A percentile compares a stretch with the other conserved stretches of the same genome.
Evolutionary conservation across 2,888 invertebrate genomes (phyloP).

Genomic region (Trissoscelio sp.): DNA sequence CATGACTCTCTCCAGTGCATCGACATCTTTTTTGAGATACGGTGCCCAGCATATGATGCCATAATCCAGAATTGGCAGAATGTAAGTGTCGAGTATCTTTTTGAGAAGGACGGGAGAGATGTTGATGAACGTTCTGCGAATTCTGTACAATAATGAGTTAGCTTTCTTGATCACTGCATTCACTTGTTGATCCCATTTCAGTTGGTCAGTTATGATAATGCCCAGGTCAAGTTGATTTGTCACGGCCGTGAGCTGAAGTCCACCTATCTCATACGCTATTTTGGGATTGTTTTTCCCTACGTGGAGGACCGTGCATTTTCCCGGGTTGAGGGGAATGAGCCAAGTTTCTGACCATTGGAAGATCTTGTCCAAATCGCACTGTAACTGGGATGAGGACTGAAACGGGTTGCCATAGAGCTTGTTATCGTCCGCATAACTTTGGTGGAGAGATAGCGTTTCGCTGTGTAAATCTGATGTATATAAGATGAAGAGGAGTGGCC

Average conservation of each 20-base stretch:
- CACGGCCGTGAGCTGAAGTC: background rate
- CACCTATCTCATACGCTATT: background rate
- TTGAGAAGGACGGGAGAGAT: background rate
- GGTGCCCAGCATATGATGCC: background rate
- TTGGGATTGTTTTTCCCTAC: background rate
- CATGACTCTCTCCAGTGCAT: background rate
- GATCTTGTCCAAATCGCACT: background rate
- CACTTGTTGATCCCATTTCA: constrained; percentile 10
- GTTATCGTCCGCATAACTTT: background rate
- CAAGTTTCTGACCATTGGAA: background rate
- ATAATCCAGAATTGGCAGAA: background rate
- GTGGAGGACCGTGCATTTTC: background rate
- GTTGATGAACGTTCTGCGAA: background rate
- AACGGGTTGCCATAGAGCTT: background rate
- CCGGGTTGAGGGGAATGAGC: background rate
- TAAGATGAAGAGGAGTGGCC: background rate
- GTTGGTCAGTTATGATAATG: background rate
- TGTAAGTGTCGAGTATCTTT: background rate
- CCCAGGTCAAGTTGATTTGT: background rate
- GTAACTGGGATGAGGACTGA: background rate
- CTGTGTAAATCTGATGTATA: background rate
- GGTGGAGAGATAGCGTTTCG: background rate
- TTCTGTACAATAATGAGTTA: background rate
- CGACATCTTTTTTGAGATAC: background rate
- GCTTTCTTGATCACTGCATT: background rate